Base-by-base conservation (phyloP, 1,140 invertebrate species). In the Aplysia californica region DNA sequence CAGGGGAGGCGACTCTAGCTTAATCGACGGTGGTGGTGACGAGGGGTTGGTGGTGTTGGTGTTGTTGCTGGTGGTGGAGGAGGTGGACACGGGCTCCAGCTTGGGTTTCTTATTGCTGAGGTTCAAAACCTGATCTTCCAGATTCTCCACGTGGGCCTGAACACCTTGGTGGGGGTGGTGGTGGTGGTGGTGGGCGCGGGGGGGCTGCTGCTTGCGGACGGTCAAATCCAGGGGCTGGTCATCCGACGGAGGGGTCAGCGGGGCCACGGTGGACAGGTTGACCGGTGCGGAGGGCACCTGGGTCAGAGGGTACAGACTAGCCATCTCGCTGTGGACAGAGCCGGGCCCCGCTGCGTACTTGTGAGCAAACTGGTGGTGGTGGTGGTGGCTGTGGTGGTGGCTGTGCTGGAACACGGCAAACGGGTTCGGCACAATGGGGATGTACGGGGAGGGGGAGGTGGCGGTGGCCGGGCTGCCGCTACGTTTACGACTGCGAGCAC, bases 171-270 rank as follows among this genome's bases (percentile, higher is more conserved):
- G 33, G 1, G 31, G 38, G 15, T 21, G 15, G 0, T 39, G n/a
- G 18, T 64, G 36, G 68, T 83, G 82, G 31, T 81, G 78, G 29
- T 83, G 80, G 76, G 86, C 84, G 29, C 82, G 80, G n/a, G 79
- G 81, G 1, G 83, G 82, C 23, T 82, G 94, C 38, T 78, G 61
- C 76, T 70, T 80, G 79, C 95, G 96, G 2, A 95, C 94, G 3
- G 95, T 96, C 65, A 98, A 91, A 90, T 98, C 96, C 29, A 98
- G 87, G 0, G 96, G 96, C 87, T 96, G 79, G 44, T 85, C 85
- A n/a, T 65, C 72, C 33, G 73, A 39, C 36, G 55, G 70, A 65
- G 66, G 75, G 10, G 70, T 72, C 35, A 72, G 4, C n/a, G 67
- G 68, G 29, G 44, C 55, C 33, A 36, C 56, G 26, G 23, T 64